A percentile compares a stretch with the other conserved stretches of the same genome.
phyloP scores from a whole-genome alignment of 2,113 vertebrate genomes.

The Microcebus lehilahytsara region DNA sequence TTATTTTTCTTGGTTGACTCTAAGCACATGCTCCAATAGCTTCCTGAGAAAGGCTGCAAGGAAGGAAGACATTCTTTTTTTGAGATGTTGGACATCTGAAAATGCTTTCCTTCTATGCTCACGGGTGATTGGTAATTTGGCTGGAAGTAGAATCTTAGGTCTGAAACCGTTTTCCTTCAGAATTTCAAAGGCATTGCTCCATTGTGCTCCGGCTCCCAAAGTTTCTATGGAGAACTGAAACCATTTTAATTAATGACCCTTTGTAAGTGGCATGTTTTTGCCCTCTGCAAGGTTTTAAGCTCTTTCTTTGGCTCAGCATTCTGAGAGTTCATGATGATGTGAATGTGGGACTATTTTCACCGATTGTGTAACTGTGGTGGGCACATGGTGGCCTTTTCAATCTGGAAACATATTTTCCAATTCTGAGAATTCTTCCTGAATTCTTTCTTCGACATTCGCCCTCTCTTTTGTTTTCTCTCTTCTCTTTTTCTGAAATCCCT shows the following conservation, averaged over 20 bases:
- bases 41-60: background rate
- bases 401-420: background rate
- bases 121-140: background rate
- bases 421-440: conserved; percentile 8
- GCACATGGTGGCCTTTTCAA: background rate
- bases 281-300: conserved; percentile 6
- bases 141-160: background rate
- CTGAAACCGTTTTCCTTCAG: conserved; percentile 20
- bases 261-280: conserved; percentile 28
- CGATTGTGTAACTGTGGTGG: background rate
- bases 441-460: background rate
- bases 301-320: background rate
- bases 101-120: background rate
- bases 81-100: background rate
- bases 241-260: background rate
- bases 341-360: background rate
- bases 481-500: conserved; percentile 1
- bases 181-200: background rate
- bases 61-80: background rate
- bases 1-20: background rate
- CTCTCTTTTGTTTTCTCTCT: background rate
- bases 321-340: background rate
- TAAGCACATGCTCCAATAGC: background rate
- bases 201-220: background rate
- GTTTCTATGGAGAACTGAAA: background rate